Evolutionary conservation across 2,888 invertebrate genomes (phyloP).

Genomic region (Mythimna vitellina): DNA sequence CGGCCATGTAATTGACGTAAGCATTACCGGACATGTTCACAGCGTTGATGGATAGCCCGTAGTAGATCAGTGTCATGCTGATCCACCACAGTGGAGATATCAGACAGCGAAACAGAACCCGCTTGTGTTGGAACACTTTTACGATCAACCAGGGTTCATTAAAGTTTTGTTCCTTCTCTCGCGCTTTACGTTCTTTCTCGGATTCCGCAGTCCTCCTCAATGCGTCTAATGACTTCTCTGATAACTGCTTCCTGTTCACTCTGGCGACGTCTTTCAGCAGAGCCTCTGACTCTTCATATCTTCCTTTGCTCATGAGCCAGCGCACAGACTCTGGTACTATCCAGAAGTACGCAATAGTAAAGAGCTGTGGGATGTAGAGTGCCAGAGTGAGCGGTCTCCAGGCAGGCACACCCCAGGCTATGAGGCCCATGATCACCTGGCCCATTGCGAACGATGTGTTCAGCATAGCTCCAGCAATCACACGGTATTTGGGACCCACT

Average conservation of each 20-base stretch:
- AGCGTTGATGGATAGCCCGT: conserved; percentile 92
- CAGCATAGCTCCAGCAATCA: conserved; percentile 92
- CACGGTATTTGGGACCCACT: conserved; percentile 93
- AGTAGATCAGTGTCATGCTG: conserved; percentile 92
- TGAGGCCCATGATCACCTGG: conserved; percentile 92
- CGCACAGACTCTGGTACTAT: conserved; percentile 93
- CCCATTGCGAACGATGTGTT: conserved; percentile 93
- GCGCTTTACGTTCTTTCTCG: conserved; percentile 69
- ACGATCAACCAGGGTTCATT: conserved; percentile 79
- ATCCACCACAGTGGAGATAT: conserved; percentile 91
- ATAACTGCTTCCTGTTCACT: conserved; percentile 87
- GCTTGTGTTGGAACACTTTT: conserved; percentile 75
- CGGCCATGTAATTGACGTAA: conserved; percentile 92
- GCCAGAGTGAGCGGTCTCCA: conserved; percentile 93
- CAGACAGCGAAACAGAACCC: conserved; percentile 72
- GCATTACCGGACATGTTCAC: conserved; percentile 91
- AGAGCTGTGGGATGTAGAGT: conserved; percentile 92
- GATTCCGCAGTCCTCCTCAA: conserved; percentile 73
- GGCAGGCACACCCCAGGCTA: conserved; percentile 92
- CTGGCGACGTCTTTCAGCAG: conserved; percentile 91
- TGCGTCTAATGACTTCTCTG: conserved; percentile 76
- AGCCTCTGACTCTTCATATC: conserved; percentile 91
- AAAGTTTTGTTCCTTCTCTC: conserved; percentile 55
- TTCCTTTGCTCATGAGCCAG: conserved; percentile 94
- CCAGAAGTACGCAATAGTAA: conserved; percentile 92